A percentile compares a stretch with the other conserved stretches of the same genome.
phyloP scores from a whole-genome alignment of 1,140 invertebrate genomes.

The Papilio aristodemus region DNA sequence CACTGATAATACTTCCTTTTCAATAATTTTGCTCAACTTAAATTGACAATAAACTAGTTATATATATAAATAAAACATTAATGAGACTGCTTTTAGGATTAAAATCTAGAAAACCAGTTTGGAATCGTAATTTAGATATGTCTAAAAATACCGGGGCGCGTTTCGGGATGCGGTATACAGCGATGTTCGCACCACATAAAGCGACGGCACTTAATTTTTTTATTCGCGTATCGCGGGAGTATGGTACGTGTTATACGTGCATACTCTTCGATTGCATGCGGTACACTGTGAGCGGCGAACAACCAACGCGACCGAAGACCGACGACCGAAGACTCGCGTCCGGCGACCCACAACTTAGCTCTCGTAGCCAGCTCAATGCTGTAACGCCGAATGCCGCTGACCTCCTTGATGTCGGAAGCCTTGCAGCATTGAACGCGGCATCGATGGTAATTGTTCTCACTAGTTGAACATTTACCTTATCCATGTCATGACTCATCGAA shows the following conservation, averaged over 20 bases:
- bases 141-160: conserved; percentile 57
- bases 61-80: neutral
- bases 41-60: neutral
- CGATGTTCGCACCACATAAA: conserved; percentile 21
- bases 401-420: conserved; percentile 51
- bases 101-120: conserved; percentile 51
- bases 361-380: conserved; percentile 23
- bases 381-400: conserved; percentile 48
- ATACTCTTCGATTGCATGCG: conserved; percentile 40
- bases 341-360: neutral
- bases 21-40: conserved; percentile 23
- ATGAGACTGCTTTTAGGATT: conserved; percentile 39
- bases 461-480: neutral
- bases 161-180: conserved; percentile 38
- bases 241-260: conserved; percentile 37
- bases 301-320: neutral
- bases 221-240: conserved; percentile 18
- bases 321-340: neutral
- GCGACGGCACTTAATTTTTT: conserved; percentile 20
- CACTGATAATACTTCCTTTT: neutral
- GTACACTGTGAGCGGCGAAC: conserved; percentile 38
- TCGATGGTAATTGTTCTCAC: neutral
- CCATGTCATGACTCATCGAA: neutral
- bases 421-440: conserved; percentile 39
- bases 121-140: conserved; percentile 25